These are phyloP conservation scores for Macroramphosus scolopax DNA, from an alignment of 2,797 vertebrate species.

Conservation along the genomic window DNA sequence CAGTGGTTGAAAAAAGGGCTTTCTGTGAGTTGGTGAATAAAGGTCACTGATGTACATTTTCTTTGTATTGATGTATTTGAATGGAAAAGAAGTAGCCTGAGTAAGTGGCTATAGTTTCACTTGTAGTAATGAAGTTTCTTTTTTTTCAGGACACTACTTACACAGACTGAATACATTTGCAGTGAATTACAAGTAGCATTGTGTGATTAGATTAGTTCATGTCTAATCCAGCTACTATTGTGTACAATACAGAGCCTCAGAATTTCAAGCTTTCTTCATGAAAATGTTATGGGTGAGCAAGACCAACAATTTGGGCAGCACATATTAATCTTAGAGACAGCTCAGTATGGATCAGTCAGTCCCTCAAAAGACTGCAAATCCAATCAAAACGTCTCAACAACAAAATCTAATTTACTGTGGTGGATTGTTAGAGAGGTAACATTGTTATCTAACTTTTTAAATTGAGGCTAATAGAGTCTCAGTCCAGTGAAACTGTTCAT, in stretches of 20 bases:
- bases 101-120: no score
- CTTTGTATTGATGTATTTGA: no score
- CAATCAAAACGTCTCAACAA: constrained; percentile 37
- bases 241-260: constrained; percentile 1
- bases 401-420: constrained; percentile 51
- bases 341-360: constrained; percentile 17
- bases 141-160: not conserved
- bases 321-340: constrained; percentile 31
- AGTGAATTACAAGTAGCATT: not conserved
- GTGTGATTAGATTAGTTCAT: not conserved
- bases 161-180: not conserved
- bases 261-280: constrained; percentile 17
- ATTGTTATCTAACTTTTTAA: constrained; percentile 46
- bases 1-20: no score
- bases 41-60: no score
- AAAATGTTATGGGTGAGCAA: constrained; percentile 14
- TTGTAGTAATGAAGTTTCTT: no score
- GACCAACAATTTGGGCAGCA: constrained; percentile 10
- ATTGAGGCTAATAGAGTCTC: constrained; percentile 50
- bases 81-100: no score
- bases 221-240: not conserved
- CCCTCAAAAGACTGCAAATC: no score
- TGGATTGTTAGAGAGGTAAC: constrained; percentile 34
- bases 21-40: no score
- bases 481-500: constrained; percentile 35